Conservation (phyloP, 2,797 vertebrate species). For the Arnoldichthys spilopterus region DNA sequence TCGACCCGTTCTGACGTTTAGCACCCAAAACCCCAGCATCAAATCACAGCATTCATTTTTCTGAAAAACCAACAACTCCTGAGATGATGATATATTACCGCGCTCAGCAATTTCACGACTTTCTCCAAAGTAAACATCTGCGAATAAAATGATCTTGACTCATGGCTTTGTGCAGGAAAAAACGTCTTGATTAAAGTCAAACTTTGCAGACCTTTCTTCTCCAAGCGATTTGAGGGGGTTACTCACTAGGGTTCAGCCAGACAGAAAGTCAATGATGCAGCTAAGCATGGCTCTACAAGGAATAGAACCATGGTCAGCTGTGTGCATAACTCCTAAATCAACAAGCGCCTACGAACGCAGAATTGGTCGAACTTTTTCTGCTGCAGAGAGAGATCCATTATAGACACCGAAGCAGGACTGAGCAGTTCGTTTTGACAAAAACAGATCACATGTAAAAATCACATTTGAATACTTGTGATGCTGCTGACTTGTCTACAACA, state of each 20-base stretch:
- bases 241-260: neutral
- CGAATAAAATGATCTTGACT: conserved; percentile 16
- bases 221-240: neutral
- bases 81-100: conserved; percentile 5
- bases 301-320: neutral
- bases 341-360: neutral
- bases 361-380: neutral
- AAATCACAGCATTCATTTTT: conserved; percentile 30
- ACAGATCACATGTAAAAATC: too few relatives aligned
- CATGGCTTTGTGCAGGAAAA: neutral
- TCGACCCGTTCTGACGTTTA: conserved; percentile 29
- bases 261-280: neutral
- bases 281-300: neutral
- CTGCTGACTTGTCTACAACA: too few relatives aligned
- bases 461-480: too few relatives aligned
- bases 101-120: neutral
- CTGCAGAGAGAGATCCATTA: too few relatives aligned
- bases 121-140: conserved; percentile 36
- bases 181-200: conserved; percentile 9
- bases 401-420: too few relatives aligned
- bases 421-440: too few relatives aligned
- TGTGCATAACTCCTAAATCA: neutral
- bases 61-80: conserved; percentile 15
- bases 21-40: conserved; percentile 28
- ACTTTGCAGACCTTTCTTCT: neutral